Percentiles rank a stretch among this genome's conserved stretches.
Evolutionary conservation across 2,888 invertebrate species (phyloP).

Genomic region (Clistopyga incitator): DNA sequence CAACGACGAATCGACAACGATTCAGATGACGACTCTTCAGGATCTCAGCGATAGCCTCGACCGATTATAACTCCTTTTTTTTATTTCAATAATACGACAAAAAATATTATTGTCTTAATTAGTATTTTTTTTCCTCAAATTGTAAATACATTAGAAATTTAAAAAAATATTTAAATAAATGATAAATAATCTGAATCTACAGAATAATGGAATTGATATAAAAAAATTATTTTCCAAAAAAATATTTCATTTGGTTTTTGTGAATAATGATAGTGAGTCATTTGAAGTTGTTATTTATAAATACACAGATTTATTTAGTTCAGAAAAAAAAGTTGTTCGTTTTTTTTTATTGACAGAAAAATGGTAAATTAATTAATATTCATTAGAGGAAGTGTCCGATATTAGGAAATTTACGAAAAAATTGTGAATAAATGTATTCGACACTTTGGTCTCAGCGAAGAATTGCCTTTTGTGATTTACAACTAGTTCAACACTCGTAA

Average conservation of each 20-base stretch:
- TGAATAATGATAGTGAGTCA: neutral
- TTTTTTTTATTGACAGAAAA: no score
- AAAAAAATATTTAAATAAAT: neutral
- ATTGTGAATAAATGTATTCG: neutral
- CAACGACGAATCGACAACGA: conserved; percentile 12
- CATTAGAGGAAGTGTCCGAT: neutral
- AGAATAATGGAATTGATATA: neutral
- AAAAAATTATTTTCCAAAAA: neutral
- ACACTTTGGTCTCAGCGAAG: neutral
- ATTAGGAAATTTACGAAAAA: neutral
- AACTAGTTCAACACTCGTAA: conserved; percentile 30
- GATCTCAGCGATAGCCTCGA: neutral
- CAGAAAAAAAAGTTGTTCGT: no score
- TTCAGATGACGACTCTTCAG: neutral
- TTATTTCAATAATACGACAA: no score
- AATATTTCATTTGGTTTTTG: neutral
- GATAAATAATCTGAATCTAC: neutral
- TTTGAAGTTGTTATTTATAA: neutral
- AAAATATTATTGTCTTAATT: no score
- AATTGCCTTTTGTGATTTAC: neutral
- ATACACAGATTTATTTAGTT: no score
- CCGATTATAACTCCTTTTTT: no score
- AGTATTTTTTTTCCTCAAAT: no score
- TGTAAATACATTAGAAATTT: neutral
- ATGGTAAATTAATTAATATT: neutral